Evolutionary conservation across 2,888 invertebrate species (phyloP), one percentile per base, ranked within the genome.

Genomic region (Lochmaea crataegi): DNA sequence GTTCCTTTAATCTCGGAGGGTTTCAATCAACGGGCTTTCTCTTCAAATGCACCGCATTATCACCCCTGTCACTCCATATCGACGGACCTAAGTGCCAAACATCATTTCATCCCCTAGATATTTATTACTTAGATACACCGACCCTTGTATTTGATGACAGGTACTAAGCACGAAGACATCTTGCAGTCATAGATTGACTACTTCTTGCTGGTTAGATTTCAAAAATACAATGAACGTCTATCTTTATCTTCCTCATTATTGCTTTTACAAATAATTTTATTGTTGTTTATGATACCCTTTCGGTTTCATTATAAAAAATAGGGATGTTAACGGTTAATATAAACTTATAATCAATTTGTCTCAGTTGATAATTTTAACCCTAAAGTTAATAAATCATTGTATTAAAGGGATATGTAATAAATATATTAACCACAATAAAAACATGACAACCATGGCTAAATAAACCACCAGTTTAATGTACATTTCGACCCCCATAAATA

Each of bases 1-100:
- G 74, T 64, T 66, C 64, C 57, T 74, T 64, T 70, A 71, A 74
- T 74, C 70, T 64, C 42, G 32, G 64, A 57, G 38, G 64, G 70
- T 70, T 70, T 70, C 70, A 70, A 70, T 70, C 70, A 70, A 45
- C 61, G 41, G 41, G 12, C 57, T 32, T 61, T 61, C 51, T 60
- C 60, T 68, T 32, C 16, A 60, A 70, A 64, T 57, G 64, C 64
- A 26, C 64, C 70, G 53, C 70, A 64, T 70, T 70, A 70, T 70
- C 64, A 56, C 70, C 64, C 64, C 60, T 60, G 38, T 60, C 68
- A 68, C 68, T 60, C 68, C 64, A 64, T 70, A 70, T 70, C 64
- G 70, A 56, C 16, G 64, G 56, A 65, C 70, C 57, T 64, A 70
- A 70, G 70, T 70, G 70, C 70, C 70, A 57, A 70, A 64, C 64